A percentile compares a stretch with the other conserved stretches of the same genome.
Evolutionary conservation across 2,888 invertebrate species (phyloP).

Genomic region (Choristoneura rosaceana): DNA sequence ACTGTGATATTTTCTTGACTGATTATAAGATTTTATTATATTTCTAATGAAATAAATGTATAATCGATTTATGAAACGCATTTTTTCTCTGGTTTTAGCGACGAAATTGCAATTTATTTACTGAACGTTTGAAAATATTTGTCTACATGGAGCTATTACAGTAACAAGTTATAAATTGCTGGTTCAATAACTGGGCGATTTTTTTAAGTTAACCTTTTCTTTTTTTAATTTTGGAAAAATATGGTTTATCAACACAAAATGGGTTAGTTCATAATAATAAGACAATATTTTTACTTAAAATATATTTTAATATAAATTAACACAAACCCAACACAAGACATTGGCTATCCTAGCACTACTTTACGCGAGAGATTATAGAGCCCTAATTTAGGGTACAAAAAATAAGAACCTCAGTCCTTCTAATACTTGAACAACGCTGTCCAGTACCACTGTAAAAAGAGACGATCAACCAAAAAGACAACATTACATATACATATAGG

Average conservation of each 20-base stretch:
- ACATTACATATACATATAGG: constrained; percentile 20
- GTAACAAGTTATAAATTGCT: too few relatives aligned
- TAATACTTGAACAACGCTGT: constrained; percentile 65
- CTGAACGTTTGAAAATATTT: background rate
- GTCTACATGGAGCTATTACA: too few relatives aligned
- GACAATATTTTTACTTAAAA: constrained; percentile 64
- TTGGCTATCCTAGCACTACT: constrained; percentile 75
- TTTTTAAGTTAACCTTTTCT: too few relatives aligned
- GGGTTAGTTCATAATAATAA: constrained; percentile 43
- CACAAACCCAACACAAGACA: constrained; percentile 83
- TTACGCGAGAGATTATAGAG: constrained; percentile 78
- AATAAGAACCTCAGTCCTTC: constrained; percentile 83
- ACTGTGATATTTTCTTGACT: constrained; percentile 76
- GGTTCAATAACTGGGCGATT: too few relatives aligned
- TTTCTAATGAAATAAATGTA: constrained; percentile 56
- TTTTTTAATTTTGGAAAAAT: too few relatives aligned
- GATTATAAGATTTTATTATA: constrained; percentile 69
- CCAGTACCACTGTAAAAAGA: constrained; percentile 33
- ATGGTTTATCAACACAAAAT: too few relatives aligned
- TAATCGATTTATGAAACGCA: constrained; percentile 19
- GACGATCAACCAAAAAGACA: constrained; percentile 53
- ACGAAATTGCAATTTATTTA: background rate
- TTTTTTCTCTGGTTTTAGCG: constrained; percentile 19
- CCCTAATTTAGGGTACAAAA: constrained; percentile 86
- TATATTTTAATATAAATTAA: constrained; percentile 84